phyloP scores from a whole-genome alignment of 2,888 invertebrate genomes.

The Lissocephala sabroskyi region DNA sequence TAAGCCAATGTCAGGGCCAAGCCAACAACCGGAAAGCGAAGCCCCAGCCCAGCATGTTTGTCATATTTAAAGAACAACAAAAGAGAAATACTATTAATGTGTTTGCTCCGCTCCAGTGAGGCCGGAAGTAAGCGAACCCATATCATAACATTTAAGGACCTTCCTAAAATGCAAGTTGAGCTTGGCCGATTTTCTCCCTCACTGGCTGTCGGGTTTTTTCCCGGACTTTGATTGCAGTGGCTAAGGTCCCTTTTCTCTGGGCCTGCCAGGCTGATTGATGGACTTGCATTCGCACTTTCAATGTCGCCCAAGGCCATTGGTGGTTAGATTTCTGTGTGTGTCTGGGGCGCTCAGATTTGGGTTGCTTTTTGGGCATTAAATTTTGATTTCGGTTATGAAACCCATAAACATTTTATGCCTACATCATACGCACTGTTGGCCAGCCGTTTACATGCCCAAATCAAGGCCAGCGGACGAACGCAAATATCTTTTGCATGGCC shows the following conservation, averaged over 20 bases:
- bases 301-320: too few species aligned
- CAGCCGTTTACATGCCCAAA: conserved; percentile 13
- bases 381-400: conserved; percentile 52
- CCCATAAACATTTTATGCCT: conserved; percentile 48
- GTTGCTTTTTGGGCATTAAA: conserved; percentile 32
- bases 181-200: too few species aligned
- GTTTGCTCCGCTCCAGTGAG: neutral
- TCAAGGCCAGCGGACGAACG: conserved; percentile 25
- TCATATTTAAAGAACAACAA: too few species aligned
- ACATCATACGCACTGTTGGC: conserved; percentile 53
- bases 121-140: too few species aligned
- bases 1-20: neutral
- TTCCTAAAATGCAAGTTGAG: neutral
- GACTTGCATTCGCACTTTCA: too few species aligned
- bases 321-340: too few species aligned
- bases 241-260: too few species aligned
- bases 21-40: conserved; percentile 1
- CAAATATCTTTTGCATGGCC: too few species aligned
- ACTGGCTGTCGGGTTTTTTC: too few species aligned
- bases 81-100: neutral
- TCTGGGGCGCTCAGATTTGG: too few species aligned
- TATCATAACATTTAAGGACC: conserved; percentile 2
- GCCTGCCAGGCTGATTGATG: conserved; percentile 21
- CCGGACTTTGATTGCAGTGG: too few species aligned
- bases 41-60: neutral